Conservation (phyloP, 2,888 invertebrate species). For the Cryptophagus acutangulus region DNA sequence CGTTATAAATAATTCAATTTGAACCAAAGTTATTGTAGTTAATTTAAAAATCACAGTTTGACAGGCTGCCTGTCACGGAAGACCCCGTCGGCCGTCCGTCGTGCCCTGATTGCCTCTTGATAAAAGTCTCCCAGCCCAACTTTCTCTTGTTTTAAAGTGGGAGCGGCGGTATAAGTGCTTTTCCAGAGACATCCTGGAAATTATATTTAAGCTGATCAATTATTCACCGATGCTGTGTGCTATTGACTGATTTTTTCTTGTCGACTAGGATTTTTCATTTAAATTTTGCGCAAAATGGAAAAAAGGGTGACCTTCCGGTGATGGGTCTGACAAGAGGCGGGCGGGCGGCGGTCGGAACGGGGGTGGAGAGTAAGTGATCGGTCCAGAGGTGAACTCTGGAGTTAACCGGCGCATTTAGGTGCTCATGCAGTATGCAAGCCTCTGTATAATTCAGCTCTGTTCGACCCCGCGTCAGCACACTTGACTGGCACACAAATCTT, state of each 20-base stretch:
- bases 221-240: slow-evolving; percentile 13
- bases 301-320: slow-evolving; percentile 18
- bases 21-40: no score
- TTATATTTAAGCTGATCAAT: slow-evolving; percentile 19
- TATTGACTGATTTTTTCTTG: slow-evolving; percentile 17
- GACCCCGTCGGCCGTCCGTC: slow-evolving; percentile 21
- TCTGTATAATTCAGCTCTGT: slow-evolving; percentile 45
- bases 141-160: slow-evolving; percentile 30
- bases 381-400: slow-evolving; percentile 34
- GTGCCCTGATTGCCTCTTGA: slow-evolving; percentile 26
- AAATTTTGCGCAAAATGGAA: no score
- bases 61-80: slow-evolving; percentile 38
- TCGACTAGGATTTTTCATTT: no score
- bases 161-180: slow-evolving; percentile 20
- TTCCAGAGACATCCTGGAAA: slow-evolving; percentile 16
- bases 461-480: slow-evolving; percentile 47
- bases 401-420: slow-evolving; percentile 44
- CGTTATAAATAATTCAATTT: no score
- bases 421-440: slow-evolving; percentile 47
- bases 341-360: slow-evolving; percentile 13
- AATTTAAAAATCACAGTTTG: no score
- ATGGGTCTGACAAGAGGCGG: slow-evolving; percentile 19
- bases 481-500: slow-evolving; percentile 50
- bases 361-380: slow-evolving; percentile 34
- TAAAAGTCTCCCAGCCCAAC: slow-evolving; percentile 29